phyloP scores from a whole-genome alignment of 2,888 invertebrate species.

The Ctenicera cuprea region DNA sequence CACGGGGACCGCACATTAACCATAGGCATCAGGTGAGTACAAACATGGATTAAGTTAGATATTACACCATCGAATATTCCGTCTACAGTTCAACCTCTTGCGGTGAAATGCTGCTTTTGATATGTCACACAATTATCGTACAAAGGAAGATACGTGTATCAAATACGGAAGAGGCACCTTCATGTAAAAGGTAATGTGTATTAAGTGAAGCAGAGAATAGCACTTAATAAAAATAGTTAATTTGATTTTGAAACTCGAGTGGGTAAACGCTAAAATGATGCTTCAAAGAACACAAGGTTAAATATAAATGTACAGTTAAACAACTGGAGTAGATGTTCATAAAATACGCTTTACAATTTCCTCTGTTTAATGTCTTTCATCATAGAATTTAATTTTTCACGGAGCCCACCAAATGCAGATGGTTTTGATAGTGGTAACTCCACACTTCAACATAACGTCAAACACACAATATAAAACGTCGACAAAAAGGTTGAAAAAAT shows the following conservation, averaged over 20 bases:
- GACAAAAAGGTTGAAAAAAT: slow-evolving; percentile 27
- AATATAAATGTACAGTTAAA: slow-evolving; percentile 1
- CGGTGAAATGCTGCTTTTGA: background rate
- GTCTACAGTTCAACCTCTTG: slow-evolving; percentile 4
- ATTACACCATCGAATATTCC: background rate
- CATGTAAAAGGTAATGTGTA: background rate
- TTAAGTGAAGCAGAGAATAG: background rate
- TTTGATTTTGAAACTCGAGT: background rate
- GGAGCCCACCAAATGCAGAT: no score
- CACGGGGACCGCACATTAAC: slow-evolving; percentile 74
- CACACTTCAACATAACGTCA: no score
- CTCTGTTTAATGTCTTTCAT: background rate
- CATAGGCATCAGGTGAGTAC: slow-evolving; percentile 75
- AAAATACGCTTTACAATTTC: background rate
- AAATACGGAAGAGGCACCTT: background rate
- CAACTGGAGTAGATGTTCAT: background rate
- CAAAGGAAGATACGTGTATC: background rate
- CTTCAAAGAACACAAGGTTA: slow-evolving; percentile 7
- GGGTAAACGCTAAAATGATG: background rate
- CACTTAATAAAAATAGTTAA: slow-evolving; percentile 13
- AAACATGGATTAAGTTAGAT: slow-evolving; percentile 22
- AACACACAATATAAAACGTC: no score
- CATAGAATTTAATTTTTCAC: background rate
- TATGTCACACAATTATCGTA: background rate
- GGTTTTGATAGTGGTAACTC: no score